Percentiles rank a stretch among this genome's conserved stretches.
Conservation (phyloP, 2,797 vertebrate genomes). For the Geotrypetes seraphini region DNA sequence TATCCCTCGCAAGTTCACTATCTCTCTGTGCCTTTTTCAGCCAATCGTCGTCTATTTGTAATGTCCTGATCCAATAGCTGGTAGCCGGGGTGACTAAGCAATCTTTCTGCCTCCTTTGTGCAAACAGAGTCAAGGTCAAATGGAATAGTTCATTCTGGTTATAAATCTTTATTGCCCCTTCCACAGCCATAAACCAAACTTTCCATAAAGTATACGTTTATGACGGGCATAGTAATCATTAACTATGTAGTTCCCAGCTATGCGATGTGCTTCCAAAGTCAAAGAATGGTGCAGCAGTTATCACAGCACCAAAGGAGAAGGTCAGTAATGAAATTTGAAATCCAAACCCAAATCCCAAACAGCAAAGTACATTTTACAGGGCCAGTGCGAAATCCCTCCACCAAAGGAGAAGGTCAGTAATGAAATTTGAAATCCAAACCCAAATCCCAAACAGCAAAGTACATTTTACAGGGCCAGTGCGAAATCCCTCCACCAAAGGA, state of each 20-base stretch:
- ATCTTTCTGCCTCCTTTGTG: constrained; percentile 21
- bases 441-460: too few relatives aligned
- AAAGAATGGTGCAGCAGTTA: too few relatives aligned
- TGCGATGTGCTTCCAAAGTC: constrained; percentile 8
- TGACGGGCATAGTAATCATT: constrained; percentile 29
- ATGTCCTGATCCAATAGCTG: constrained; percentile 4
- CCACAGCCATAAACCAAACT: constrained; percentile 27
- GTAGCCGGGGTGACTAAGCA: constrained; percentile 20
- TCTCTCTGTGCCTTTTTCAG: neutral
- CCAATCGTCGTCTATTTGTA: neutral
- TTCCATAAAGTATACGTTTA: constrained; percentile 33
- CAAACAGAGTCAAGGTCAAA: constrained; percentile 50
- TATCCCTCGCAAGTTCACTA: neutral
- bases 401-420: too few relatives aligned
- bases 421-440: too few relatives aligned
- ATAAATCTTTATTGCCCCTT: constrained; percentile 37
- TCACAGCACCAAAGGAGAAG: too few relatives aligned
- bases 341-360: too few relatives aligned
- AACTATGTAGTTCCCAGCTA: constrained; percentile 7
- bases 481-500: too few relatives aligned
- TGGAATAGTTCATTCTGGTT: constrained; percentile 30
- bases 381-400: too few relatives aligned
- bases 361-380: too few relatives aligned
- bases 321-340: too few relatives aligned
- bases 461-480: too few relatives aligned